Conservation (phyloP, 2,888 invertebrate species). For the Ectemnius lituratus region DNA sequence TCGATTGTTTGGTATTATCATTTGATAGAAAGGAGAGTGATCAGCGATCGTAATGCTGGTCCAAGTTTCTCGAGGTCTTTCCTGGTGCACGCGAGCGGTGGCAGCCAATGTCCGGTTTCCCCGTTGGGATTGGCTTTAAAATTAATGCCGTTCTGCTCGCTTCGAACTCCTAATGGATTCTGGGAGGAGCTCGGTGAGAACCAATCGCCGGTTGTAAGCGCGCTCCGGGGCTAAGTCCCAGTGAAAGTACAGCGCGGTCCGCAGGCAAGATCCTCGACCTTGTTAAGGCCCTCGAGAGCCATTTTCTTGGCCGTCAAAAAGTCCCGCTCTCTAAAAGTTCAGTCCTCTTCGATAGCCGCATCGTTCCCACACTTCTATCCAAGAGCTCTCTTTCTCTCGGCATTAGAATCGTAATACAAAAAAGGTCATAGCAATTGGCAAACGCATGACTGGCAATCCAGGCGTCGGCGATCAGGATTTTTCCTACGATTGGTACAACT, state of each 20-base stretch:
- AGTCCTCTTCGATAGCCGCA: background rate
- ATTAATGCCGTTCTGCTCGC: constrained; percentile 74
- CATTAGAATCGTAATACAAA: background rate
- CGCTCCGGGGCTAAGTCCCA: constrained; percentile 47
- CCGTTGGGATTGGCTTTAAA: constrained; percentile 71
- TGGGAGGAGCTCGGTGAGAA: constrained; percentile 72
- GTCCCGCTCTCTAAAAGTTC: background rate
- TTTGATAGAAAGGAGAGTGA: background rate
- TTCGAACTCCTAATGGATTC: constrained; percentile 72
- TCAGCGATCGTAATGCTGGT: background rate
- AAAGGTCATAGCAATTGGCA: constrained; percentile 2
- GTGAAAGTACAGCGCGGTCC: constrained; percentile 69
- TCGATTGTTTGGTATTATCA: constrained; percentile 6
- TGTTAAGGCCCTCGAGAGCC: background rate
- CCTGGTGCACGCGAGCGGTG: constrained; percentile 63
- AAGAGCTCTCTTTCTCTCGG: too few relatives aligned
- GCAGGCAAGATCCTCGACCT: too few relatives aligned
- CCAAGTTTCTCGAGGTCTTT: background rate
- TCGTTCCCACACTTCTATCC: too few relatives aligned
- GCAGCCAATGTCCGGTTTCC: constrained; percentile 67
- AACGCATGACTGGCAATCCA: background rate
- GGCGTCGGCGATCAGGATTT: too few relatives aligned
- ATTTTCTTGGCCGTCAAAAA: constrained; percentile 3
- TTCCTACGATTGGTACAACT: too few relatives aligned
- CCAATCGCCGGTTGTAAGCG: constrained; percentile 70